Base-by-base conservation (phyloP, 2,888 invertebrate genomes). In the Euzophera pinguis region DNA sequence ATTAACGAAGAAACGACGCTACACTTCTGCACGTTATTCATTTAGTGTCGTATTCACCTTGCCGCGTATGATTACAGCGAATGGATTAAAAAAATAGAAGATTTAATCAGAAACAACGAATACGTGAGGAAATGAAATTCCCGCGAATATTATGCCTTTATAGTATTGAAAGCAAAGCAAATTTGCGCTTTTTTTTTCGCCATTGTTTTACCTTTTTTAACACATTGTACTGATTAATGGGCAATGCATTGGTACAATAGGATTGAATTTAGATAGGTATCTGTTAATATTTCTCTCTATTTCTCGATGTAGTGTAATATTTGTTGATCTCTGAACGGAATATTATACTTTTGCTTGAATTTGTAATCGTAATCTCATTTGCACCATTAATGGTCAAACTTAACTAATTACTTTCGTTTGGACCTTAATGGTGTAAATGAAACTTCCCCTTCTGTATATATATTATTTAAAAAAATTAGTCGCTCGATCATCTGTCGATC, bases 41-140 rank as follows among this genome's bases (percentile, higher is more conserved):
- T 39, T 39, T 39, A 0, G 10, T 13, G 14, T 17, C 34, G 47
- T 57, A 42, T 56, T 54, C 54, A 51, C 54, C 51, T 53, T 52
- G 49, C 54, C 58, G 53, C 52, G 53, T 56, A 52, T 57, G 57
- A 59, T 61, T 61, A 54, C 57, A 56, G 54, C 54, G 59, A 59
- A 61, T 57, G 61, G 56, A 59, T 61, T 57, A 54, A 59, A 60
- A 51, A 57, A 60, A 60, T 55, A 56, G 53, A 57, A 45, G 45
- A 45, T 45, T 45, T 45, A 45, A 45, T 45, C 45, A 45, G 32
- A 29, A 43, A 43, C 43, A 43, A 27, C 43, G 43, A 34, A 45
- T 45, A 45, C 45, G 45, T 45, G 45, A 45, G 13, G 32, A 32
- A 45, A 45, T 45, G 32, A 34, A 45, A 45, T 45, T 14, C 45